Evolutionary conservation across 2,888 invertebrate species (phyloP), one percentile per base, ranked within the genome.

Genomic region (Sepioteuthis lessoniana): DNA sequence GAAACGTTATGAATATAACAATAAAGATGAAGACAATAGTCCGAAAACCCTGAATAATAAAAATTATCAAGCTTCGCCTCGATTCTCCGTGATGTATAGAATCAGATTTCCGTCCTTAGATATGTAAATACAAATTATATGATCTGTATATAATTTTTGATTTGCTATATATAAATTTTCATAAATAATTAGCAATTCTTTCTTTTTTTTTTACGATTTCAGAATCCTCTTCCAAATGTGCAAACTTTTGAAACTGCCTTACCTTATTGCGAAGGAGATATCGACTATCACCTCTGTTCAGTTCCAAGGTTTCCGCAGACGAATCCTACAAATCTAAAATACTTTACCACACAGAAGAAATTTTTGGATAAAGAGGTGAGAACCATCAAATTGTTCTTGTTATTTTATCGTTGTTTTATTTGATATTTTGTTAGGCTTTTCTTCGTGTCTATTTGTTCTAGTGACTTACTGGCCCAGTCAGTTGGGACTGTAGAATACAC

Each of bases 221-320:
- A 97, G 97, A 97, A 97, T 94, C 97, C 97, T n/a, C 96, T 97
- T 5, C 97, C 97, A 92, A 97, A 97, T 3, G 95, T 97, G 46
- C 97, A 97, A 94, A 96, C 96, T 25, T 97, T 97, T 95, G 97
- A 97, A 94, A 95, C 96, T 10, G 96, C 96, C 13, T 95, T 97
- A 55, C 96, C 97, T 19, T 97, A 97, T 95, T 96, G 96, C 0
- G 97, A 97, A 94, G 96, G 96, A 19, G 97, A 97, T 94, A 94
- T 95, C 10, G 97, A 97, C 95, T 97, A 96, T 95, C 97, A 97
- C 95, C 95, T 97, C 93, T 97, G 97, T 95, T 97, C 97, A 0
- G 94, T 97, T 93, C 97, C 97, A 0, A 94, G 96, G 37, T 97
- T 97, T 94, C 95, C 95, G 93, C 94, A 95, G 93, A 95, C 95